phyloP scores from a whole-genome alignment of 2,888 invertebrate genomes.

The Disparrhopalites patrizii region DNA sequence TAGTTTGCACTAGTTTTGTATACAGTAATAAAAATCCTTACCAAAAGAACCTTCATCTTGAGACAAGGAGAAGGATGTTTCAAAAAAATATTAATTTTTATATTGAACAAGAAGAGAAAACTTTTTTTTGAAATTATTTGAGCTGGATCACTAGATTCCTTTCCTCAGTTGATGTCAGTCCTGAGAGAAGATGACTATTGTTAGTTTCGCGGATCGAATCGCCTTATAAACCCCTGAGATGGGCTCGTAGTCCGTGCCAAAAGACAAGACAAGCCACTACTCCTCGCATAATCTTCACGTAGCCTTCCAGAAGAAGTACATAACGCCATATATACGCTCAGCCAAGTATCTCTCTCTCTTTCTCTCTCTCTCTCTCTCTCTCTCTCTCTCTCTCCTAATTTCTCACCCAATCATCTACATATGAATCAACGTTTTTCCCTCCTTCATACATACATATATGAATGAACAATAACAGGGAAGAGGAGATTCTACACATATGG shows the following conservation, averaged over 20 bases:
- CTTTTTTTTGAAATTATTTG: not conserved
- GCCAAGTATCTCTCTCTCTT: too few species aligned
- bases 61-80: not conserved
- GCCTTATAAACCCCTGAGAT: conserved; percentile 43
- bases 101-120: conserved; percentile 3
- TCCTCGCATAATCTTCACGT: conserved; percentile 29
- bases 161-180: conserved; percentile 13
- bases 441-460: too few species aligned
- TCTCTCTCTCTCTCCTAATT: too few species aligned
- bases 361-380: too few species aligned
- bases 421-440: too few species aligned
- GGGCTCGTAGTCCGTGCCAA: conserved; percentile 8
- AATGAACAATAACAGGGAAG: too few species aligned
- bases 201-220: conserved; percentile 32
- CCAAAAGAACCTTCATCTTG: conserved; percentile 32
- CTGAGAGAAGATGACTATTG: conserved; percentile 23
- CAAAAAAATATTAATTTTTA: conserved; percentile 1
- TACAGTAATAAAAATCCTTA: conserved; percentile 23
- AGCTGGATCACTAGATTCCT: conserved; percentile 7
- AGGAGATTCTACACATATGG: too few species aligned
- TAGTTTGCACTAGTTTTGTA: too few species aligned
- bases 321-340: too few species aligned
- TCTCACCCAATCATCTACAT: too few species aligned
- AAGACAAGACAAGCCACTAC: conserved; percentile 19
- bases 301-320: conserved; percentile 27